Base-by-base conservation (phyloP, 2,797 vertebrate genomes). In the Mareca penelope region DNA sequence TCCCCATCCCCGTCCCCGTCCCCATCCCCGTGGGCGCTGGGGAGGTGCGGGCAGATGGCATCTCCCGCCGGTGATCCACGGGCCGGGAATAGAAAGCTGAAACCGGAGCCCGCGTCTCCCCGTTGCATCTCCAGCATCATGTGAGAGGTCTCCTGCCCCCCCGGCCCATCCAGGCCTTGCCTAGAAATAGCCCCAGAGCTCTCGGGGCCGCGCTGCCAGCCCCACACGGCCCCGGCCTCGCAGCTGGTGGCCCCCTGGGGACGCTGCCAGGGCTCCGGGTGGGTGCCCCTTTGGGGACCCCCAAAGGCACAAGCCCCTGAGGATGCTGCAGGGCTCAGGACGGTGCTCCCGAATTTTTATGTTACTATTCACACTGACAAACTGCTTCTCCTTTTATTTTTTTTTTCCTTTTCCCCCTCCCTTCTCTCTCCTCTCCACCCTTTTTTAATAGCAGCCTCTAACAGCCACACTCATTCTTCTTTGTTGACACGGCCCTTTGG, bases 401-500 rank as follows among this genome's bases (percentile, higher is more conserved):
- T 12, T 22, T 48, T 48, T 48, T 46, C 3, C 15, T 10, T 46
- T 21, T 46, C 14, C 15, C 22, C 23, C 4, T 8, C 23, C 28
- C 39, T 6, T 7, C 12, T 1, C 42, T 39, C 71, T 67, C 72
- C 44, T 80, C 96, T 81, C 96, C 93, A 84, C 96, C 96, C 94
- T 93, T 65, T 95, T 95, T 96, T 96, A 96, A 96, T 93, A 94
- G 95, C 95, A 89, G 93, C 89, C 80, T 95, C 68, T 95, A 96
- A 94, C 92, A 88, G 90, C 94, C 91, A 90, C 93, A 37, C 73
- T 96, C 94, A 93, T 96, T 96, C 96, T 95, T 96, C 95, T 95
- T 90, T 93, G 82, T 94, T 95, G 96, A 97, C 95, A 96, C 26
- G 96, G 94, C 95, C 94, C 95, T 96, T 95, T 96, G 96, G 96